Base-by-base conservation (phyloP, 1,140 invertebrate genomes). In the Thaumatotibia leucotreta region DNA sequence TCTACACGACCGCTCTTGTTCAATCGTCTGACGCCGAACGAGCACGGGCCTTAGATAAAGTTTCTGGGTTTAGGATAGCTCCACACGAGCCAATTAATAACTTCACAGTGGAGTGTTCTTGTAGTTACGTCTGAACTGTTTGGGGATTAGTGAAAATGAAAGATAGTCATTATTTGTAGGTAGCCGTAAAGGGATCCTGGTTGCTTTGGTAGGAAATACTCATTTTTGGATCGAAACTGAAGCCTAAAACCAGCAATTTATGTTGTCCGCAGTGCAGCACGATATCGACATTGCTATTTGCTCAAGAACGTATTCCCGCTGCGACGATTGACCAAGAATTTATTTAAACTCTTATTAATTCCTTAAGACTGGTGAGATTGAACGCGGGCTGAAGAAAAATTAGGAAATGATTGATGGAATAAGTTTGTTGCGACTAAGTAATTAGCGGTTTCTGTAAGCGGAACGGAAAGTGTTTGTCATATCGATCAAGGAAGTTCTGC, bases 1-100 rank as follows among this genome's bases (percentile, higher is more conserved):
- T 86, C 68, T 73, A 80, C 71, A 82, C 75, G 68, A 74, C 79
- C 61, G 74, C 72, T 75, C 80, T 87, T 84, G 84, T 79, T 86
- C 83, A 84, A 80, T 82, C 83, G 74, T 81, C 77, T 50, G 63
- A 63, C 17, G 11, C 35, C 29, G 29, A 1, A 20, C n/a, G 35
- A 17, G 35, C 35, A 39, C 29, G 32, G 61, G n/a, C n/a, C 27
- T 58, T 63, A 22, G 58, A 10, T 35, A 23, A 63, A 22, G 9
- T 29, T 32, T 58, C 52, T 24, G 52, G 52, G n/a, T 17, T 58
- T 58, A 58, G 52, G 52, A 58, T 58, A 58, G 52, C 52, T 58
- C 52, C 52, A 58, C 23, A 58, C 24, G 27, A 58, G 31, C 61
- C 35, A 39, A 63, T 63, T 63, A 63, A 63, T 33, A 35, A 33